Percentiles rank a stretch among this genome's conserved stretches.
These are phyloP conservation scores for Huso huso DNA, from an alignment of 2,797 vertebrate genomes.

Conservation along the genomic window DNA sequence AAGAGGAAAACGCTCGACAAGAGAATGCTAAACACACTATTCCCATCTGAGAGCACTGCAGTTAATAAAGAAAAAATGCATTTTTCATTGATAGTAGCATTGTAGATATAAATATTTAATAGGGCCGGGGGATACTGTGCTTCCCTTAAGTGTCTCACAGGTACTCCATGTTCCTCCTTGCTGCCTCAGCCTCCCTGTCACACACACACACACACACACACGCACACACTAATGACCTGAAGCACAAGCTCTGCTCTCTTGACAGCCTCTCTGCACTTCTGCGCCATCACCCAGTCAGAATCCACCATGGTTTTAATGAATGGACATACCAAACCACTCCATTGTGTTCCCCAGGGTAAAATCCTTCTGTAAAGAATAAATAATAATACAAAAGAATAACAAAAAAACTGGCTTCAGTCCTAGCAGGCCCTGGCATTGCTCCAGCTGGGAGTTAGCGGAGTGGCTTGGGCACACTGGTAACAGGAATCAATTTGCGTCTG, in stretches of 20 bases:
- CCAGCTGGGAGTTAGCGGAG: neutral
- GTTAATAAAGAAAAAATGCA: neutral
- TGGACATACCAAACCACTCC: neutral
- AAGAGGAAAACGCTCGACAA: neutral
- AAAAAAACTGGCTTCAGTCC: neutral
- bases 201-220: neutral
- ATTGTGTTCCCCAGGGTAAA: neutral
- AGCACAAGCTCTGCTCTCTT: neutral
- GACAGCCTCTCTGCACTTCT: neutral
- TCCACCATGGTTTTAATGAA: neutral
- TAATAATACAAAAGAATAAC: neutral
- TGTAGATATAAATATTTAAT: conserved; percentile 14
- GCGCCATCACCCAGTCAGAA: neutral
- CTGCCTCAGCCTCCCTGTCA: conserved; percentile 5
- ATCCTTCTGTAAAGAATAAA: neutral
- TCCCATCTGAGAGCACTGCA: neutral
- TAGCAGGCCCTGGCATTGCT: neutral
- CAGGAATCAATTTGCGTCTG: neutral
- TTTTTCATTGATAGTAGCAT: conserved; percentile 3
- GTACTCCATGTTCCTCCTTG: conserved; percentile 2
- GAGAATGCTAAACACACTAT: neutral
- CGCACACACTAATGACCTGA: conserved; percentile 8
- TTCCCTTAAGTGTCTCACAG: conserved; percentile 3
- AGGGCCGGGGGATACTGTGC: conserved; percentile 8
- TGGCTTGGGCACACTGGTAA: neutral